Base-by-base conservation (phyloP, 2,797 vertebrate species). In the Cuculus canorus region DNA sequence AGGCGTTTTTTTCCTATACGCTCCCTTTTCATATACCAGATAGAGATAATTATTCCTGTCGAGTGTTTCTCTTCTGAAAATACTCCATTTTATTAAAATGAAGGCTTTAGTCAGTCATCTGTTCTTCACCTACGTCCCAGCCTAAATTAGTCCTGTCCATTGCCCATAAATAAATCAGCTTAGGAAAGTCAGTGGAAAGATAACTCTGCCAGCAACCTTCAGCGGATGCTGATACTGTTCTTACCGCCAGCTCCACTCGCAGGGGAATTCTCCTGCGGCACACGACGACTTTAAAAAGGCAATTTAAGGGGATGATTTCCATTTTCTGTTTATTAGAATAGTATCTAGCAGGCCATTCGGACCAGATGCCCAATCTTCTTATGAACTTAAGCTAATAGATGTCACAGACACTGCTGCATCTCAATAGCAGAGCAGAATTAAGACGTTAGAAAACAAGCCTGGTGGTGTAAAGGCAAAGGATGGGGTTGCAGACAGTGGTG, bases 81-180 rank as follows among this genome's bases (percentile, higher is more conserved):
- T n/a, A 63, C 71, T 86, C 73, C 27, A 65, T 83, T 96, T 93
- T 71, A 78, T 71, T 79, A 65, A 60, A 50, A 54, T 0, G 2
- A 72, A 87, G 79, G 90, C 76, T 91, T 93, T 56, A 89, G 86
- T 57, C 78, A 81, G 70, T 84, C 86, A 78, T 79, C 84, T 82
- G 83, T 80, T 91, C 91, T 95, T 88, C 90, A 95, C 88, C 92
- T 90, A 82, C 61, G 10, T 91, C 91, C 71, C 76, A 87, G 50
- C 11, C 53, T 96, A 95, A 95, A 93, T 91, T 82, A 94, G 77
- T 69, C 95, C 77, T 79, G 64, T 82, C 80, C 81, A 61, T 54
- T 25, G 61, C 70, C 94, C 93, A 95, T 92, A 97, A 97, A 95
- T 95, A 97, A 95, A 95, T 93, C 87, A 92, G 93, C 88, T 95